phyloP scores from a whole-genome alignment of 23 tunicate species.

The Aplidium turbinatum region DNA sequence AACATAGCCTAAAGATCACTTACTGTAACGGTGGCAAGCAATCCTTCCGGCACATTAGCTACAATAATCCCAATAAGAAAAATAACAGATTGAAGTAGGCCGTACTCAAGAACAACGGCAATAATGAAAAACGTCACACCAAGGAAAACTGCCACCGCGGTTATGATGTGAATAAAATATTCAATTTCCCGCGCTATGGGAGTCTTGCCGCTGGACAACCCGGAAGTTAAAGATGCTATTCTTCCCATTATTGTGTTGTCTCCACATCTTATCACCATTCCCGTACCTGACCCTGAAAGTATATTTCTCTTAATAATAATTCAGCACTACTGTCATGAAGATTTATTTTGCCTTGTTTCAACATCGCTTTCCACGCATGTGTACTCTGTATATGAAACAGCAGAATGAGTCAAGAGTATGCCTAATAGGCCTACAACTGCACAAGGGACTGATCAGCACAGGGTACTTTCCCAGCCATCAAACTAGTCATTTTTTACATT shows the following conservation, averaged over 20 bases:
- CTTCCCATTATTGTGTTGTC: slow-evolving; percentile 74
- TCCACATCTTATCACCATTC: slow-evolving; percentile 54
- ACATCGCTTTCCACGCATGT: too few relatives aligned
- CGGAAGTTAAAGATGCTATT: slow-evolving; percentile 59
- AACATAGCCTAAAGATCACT: slow-evolving; percentile 14
- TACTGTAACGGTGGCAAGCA: slow-evolving; percentile 87
- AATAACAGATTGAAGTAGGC: slow-evolving; percentile 33
- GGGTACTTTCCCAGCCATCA: too few relatives aligned
- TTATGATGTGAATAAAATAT: slow-evolving; percentile 71
- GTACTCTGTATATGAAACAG: too few relatives aligned
- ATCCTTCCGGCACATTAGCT: slow-evolving; percentile 85
- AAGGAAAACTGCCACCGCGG: slow-evolving; percentile 68
- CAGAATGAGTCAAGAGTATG: too few relatives aligned
- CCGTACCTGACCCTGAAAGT: slow-evolving; percentile 33
- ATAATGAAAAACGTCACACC: slow-evolving; percentile 55
- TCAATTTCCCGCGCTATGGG: slow-evolving; percentile 55
- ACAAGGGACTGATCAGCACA: too few relatives aligned
- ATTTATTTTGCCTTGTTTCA: not conserved
- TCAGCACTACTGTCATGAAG: not conserved
- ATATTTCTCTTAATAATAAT: not conserved
- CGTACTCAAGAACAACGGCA: slow-evolving; percentile 37
- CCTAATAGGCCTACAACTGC: too few relatives aligned
- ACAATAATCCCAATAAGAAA: slow-evolving; percentile 79
- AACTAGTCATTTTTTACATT: too few relatives aligned
- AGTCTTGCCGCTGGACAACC: slow-evolving; percentile 30